A percentile compares a stretch with the other conserved stretches of the same genome.
Conservation (phyloP, 1,140 invertebrate genomes). For the Drosophila pachea region DNA sequence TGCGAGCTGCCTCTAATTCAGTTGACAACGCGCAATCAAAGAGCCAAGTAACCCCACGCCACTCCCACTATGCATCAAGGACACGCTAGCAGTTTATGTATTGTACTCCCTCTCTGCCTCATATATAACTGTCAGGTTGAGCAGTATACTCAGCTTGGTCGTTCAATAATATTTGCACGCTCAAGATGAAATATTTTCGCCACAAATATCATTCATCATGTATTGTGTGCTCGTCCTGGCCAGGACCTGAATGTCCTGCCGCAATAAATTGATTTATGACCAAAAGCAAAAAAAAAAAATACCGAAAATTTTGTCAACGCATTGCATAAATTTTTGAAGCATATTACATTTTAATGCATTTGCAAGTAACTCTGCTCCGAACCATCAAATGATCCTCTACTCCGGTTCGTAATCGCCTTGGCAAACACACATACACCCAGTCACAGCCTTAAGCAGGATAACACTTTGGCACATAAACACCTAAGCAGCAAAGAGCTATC, state of each 20-base stretch:
- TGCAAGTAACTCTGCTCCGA: constrained; percentile 25
- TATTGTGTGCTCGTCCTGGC: constrained; percentile 19
- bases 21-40: constrained; percentile 41
- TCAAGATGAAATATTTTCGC: constrained; percentile 52
- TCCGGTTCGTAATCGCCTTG: constrained; percentile 35
- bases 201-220: constrained; percentile 71
- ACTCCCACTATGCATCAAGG: not conserved
- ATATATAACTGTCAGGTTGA: constrained; percentile 39
- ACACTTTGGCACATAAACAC: constrained; percentile 70
- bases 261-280: constrained; percentile 68
- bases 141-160: constrained; percentile 49
- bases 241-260: constrained; percentile 19
- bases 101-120: constrained; percentile 2
- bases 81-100: constrained; percentile 12
- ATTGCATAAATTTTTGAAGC: constrained; percentile 62
- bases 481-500: constrained; percentile 63
- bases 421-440: constrained; percentile 29
- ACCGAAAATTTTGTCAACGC: constrained; percentile 29
- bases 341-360: constrained; percentile 52
- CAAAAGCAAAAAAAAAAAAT: constrained; percentile 12
- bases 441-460: constrained; percentile 53
- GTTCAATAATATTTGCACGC: constrained; percentile 72
- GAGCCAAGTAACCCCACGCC: not conserved
- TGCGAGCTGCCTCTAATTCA: constrained; percentile 25
- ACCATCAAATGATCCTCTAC: constrained; percentile 35